Conservation (phyloP, 2,113 vertebrate species). For the Pseudopipra pipra region DNA sequence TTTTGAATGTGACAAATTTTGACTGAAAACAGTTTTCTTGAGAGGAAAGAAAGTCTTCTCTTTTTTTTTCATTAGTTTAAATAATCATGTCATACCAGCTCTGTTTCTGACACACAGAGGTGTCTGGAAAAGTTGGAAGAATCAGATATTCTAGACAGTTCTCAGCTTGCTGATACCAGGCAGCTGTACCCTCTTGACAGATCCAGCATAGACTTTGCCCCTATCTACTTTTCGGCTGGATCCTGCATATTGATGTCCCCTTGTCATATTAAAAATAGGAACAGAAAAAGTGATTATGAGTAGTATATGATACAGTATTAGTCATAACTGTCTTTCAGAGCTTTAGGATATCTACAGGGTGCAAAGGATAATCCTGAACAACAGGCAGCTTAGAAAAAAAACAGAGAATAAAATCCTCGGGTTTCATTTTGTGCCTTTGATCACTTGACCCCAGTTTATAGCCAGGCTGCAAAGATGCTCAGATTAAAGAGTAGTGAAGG, state of each 20-base stretch:
- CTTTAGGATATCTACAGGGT: not conserved
- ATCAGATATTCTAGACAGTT: not conserved
- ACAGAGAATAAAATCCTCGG: not conserved
- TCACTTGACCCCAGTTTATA: not conserved
- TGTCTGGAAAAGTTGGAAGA: not conserved
- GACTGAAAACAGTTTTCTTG: not conserved
- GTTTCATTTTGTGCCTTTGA: not conserved
- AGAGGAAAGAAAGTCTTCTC: not conserved
- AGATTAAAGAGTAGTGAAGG: not conserved
- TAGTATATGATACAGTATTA: not conserved
- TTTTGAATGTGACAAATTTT: not conserved
- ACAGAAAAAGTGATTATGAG: not conserved
- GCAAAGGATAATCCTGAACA: not conserved
- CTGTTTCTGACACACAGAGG: not conserved
- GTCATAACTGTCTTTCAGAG: not conserved
- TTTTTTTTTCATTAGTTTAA: not conserved
- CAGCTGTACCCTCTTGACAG: not conserved
- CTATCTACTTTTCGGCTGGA: not conserved
- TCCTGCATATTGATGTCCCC: not conserved
- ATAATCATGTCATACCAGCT: not conserved
- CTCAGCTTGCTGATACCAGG: not conserved
- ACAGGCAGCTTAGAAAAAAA: not conserved
- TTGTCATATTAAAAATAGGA: not conserved
- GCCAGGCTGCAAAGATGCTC: not conserved
- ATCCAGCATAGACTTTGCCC: not conserved